Evolutionary conservation across 1,140 invertebrate genomes (phyloP).

Genomic region (Cotesia typhae): DNA sequence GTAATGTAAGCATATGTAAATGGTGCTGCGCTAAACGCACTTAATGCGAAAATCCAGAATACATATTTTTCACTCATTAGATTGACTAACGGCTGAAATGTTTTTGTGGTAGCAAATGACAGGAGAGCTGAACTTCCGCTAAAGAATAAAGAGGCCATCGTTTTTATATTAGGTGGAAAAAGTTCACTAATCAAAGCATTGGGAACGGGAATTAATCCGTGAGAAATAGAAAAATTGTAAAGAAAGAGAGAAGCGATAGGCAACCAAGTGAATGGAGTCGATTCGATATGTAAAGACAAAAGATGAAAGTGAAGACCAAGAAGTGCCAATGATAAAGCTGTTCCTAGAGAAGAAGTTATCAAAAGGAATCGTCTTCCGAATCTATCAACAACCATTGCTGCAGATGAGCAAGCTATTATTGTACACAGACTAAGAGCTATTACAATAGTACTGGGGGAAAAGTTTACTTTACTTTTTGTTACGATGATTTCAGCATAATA

Average conservation of each 20-base stretch:
- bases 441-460: conserved; percentile 55
- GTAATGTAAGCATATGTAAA: conserved; percentile 69
- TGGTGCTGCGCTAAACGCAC: conserved; percentile 64
- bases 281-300: conserved; percentile 44
- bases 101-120: conserved; percentile 69
- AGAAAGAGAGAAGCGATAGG: conserved; percentile 52
- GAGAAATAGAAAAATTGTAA: conserved; percentile 52
- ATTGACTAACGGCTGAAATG: conserved; percentile 64
- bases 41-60: conserved; percentile 68
- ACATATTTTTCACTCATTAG: conserved; percentile 53
- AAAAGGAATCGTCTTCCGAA: conserved; percentile 54
- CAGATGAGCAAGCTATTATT: conserved; percentile 50
- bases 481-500: conserved; percentile 61
- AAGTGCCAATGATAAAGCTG: conserved; percentile 49
- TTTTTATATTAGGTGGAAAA: conserved; percentile 59
- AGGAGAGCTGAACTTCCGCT: conserved; percentile 63
- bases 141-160: conserved; percentile 63
- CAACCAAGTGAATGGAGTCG: conserved; percentile 57
- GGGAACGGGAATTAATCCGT: conserved; percentile 57
- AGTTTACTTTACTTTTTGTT: conserved; percentile 44
- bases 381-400: conserved; percentile 55
- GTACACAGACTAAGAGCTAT: conserved; percentile 50
- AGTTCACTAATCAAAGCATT: conserved; percentile 59
- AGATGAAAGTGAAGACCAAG: conserved; percentile 64
- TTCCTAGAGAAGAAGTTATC: conserved; percentile 51